Percentiles rank a stretch among this genome's conserved stretches.
These are phyloP conservation scores for Theretra japonica DNA, from an alignment of 2,888 invertebrate species.

Conservation along the genomic window DNA sequence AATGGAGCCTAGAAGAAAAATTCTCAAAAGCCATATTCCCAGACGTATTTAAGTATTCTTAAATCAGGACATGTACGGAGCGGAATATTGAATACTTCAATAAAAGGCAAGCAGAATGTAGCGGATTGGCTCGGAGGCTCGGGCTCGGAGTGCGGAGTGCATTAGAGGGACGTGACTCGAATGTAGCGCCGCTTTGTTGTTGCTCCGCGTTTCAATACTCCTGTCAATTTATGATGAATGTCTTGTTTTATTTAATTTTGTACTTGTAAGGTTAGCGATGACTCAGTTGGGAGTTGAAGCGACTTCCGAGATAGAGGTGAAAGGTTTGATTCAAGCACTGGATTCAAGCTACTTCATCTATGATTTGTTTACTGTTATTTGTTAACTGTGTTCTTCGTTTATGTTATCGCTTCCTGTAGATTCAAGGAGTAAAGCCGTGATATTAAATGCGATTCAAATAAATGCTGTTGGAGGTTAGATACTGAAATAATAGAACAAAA, in stretches of 20 bases:
- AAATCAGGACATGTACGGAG: slow-evolving; percentile 25
- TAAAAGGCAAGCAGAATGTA: slow-evolving; percentile 32
- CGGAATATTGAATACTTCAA: slow-evolving; percentile 31
- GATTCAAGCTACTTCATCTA: too few species aligned
- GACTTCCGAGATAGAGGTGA: too few species aligned
- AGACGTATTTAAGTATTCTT: slow-evolving; percentile 25
- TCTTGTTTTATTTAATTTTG: not conserved
- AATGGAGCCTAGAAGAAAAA: slow-evolving; percentile 8
- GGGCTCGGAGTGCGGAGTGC: slow-evolving; percentile 27
- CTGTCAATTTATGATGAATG: not conserved
- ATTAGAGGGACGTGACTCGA: slow-evolving; percentile 31
- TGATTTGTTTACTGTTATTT: too few species aligned
- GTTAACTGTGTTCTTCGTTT: too few species aligned
- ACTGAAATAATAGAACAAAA: slow-evolving; percentile 5
- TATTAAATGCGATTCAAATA: too few species aligned
- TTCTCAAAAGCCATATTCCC: slow-evolving; percentile 11
- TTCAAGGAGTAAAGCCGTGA: too few species aligned
- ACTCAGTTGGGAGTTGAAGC: too few species aligned
- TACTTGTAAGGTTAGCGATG: too few species aligned
- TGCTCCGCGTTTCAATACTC: slow-evolving; percentile 3
- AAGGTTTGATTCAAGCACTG: too few species aligned
- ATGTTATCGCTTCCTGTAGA: too few species aligned
- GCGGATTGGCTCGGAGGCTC: slow-evolving; percentile 20
- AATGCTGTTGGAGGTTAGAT: too few species aligned
- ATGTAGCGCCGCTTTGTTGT: slow-evolving; percentile 8